Conservation (phyloP, 2,797 vertebrate genomes). For the Dryobates pubescens region DNA sequence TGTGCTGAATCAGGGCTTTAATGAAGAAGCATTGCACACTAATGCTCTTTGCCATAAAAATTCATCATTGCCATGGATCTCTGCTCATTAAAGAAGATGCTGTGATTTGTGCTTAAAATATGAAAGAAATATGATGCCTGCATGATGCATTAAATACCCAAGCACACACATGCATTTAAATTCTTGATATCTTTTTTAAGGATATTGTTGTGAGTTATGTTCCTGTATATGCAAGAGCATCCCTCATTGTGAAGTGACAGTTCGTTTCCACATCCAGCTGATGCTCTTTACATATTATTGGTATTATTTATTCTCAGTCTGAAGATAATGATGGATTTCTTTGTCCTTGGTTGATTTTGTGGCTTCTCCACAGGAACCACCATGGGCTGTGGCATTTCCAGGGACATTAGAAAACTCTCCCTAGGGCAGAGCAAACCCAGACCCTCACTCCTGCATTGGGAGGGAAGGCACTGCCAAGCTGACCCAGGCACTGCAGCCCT, state of each 20-base stretch:
- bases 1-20: slow-evolving; percentile 66
- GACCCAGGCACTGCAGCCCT: fast-evolving
- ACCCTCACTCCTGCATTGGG: background rate
- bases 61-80: slow-evolving; percentile 54
- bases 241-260: slow-evolving; percentile 60
- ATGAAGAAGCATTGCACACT: slow-evolving; percentile 32
- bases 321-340: slow-evolving; percentile 48
- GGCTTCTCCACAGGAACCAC: slow-evolving; percentile 44
- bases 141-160: slow-evolving; percentile 60
- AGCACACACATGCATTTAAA: slow-evolving; percentile 58
- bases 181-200: slow-evolving; percentile 71
- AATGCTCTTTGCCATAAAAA: slow-evolving; percentile 62
- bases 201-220: slow-evolving; percentile 58
- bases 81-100: slow-evolving; percentile 66
- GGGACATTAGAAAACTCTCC: background rate
- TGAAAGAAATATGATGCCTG: slow-evolving; percentile 69
- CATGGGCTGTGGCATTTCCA: background rate
- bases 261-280: slow-evolving; percentile 53
- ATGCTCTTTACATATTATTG: slow-evolving; percentile 60
- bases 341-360: slow-evolving; percentile 8
- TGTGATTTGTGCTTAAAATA: slow-evolving; percentile 61
- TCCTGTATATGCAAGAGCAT: slow-evolving; percentile 50
- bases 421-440: background rate
- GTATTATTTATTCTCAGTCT: slow-evolving; percentile 67
- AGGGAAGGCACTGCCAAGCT: background rate